Percentiles rank a stretch among this genome's conserved stretches.
Conservation (phyloP, 2,888 invertebrate species). For the Rosalia funebris region DNA sequence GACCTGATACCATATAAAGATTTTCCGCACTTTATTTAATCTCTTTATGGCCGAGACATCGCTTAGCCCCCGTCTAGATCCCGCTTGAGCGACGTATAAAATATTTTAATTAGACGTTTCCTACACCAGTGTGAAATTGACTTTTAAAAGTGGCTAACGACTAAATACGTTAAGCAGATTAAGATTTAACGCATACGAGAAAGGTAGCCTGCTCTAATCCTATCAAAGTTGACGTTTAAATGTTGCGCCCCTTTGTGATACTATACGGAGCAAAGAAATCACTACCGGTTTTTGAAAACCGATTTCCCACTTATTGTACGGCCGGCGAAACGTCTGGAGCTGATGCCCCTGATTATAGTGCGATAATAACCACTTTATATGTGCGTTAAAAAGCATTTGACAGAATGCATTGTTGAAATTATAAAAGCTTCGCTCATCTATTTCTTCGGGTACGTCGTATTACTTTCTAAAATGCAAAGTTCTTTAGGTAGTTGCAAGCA, state of each 20-base stretch:
- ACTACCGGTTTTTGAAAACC: conserved; percentile 55
- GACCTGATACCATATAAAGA: too few species aligned
- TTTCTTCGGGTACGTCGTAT: too few species aligned
- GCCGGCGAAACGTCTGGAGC: conserved; percentile 28
- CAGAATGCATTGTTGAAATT: conserved; percentile 19
- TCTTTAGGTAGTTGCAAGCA: too few species aligned
- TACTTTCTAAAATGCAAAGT: too few species aligned
- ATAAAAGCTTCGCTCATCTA: conserved; percentile 1
- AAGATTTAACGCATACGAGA: conserved; percentile 39
- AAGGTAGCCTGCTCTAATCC: conserved; percentile 52
- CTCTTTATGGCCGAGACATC: neutral
- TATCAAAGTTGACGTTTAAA: conserved; percentile 56
- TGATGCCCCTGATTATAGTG: conserved; percentile 46
- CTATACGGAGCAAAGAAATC: conserved; percentile 38
- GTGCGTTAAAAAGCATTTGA: conserved; percentile 38
- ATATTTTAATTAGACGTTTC: conserved; percentile 48
- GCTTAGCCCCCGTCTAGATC: neutral
- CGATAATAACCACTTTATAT: conserved; percentile 44
- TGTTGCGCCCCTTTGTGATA: conserved; percentile 47
- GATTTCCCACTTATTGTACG: conserved; percentile 47
- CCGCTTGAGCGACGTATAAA: conserved; percentile 1
- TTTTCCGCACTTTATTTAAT: neutral
- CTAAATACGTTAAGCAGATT: conserved; percentile 54
- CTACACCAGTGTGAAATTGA: conserved; percentile 51
- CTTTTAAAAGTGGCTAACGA: conserved; percentile 50